Percentiles rank a stretch among this genome's conserved stretches.
Evolutionary conservation across 2,888 invertebrate species (phyloP).

Genomic region (Marronus borbonicus): DNA sequence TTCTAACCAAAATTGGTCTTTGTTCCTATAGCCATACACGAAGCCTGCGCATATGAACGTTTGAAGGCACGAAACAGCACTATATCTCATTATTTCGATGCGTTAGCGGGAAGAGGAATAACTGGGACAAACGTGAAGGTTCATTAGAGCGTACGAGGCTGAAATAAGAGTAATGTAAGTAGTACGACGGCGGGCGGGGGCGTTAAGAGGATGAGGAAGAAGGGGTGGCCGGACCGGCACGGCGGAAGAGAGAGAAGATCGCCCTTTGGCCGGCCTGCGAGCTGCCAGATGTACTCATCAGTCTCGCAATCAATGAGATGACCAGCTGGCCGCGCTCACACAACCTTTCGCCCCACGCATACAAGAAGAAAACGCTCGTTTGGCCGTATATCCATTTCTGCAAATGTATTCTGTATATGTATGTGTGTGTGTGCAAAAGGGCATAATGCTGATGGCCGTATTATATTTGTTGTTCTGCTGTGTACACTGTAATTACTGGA

Average conservation of each 20-base stretch:
- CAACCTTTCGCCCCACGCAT: conserved; percentile 46
- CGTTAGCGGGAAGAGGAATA: conserved; percentile 15
- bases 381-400: conserved; percentile 8
- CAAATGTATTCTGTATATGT: not conserved
- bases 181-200: too few relatives aligned
- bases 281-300: conserved; percentile 67
- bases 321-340: conserved; percentile 64
- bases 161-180: conserved; percentile 59
- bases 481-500: too few relatives aligned
- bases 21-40: too few relatives aligned
- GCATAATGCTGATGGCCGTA: too few relatives aligned
- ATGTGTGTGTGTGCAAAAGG: too few relatives aligned
- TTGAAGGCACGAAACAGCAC: too few relatives aligned
- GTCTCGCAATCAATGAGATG: conserved; percentile 65
- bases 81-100: too few relatives aligned
- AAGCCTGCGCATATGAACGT: too few relatives aligned
- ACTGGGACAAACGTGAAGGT: conserved; percentile 59
- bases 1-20: too few relatives aligned
- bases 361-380: not conserved
- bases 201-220: conserved; percentile 54
- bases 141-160: conserved; percentile 59
- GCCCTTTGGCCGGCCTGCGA: conserved; percentile 65
- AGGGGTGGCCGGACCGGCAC: conserved; percentile 53
- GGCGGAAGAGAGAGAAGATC: conserved; percentile 48
- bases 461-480: too few relatives aligned